Base-by-base conservation (phyloP, 2,797 vertebrate species). In the Chelmon rostratus region DNA sequence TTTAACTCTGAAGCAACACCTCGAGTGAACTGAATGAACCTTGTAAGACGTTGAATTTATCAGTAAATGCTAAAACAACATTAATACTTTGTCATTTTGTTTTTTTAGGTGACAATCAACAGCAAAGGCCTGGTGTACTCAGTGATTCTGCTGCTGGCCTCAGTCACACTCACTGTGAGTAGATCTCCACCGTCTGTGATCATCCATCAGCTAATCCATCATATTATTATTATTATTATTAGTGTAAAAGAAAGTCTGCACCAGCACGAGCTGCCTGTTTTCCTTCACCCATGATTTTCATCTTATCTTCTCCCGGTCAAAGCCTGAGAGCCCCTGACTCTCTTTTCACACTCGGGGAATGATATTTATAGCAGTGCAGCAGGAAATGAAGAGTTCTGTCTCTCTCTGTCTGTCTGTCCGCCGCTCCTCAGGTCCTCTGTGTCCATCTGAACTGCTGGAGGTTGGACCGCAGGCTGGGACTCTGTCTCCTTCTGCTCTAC, bases 101-200 rank as follows among this genome's bases (percentile, higher is more conserved):
- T 50, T n/a, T 85, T 84, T 53, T 69, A 96, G 96, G 95, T 96
- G 68, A 94, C 89, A 47, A 96, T 96, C 81, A 96, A 96, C 92
- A 96, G 95, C 80, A 95, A 83, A 81, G 96, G 96, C 11, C 89
- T 96, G 89, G 90, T 96, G 64, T 96, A 96, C 88, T 96, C 95
- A 1, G 95, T 96, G 70, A 92, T 96, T 59, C 92, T 96, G 78
- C 94, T 96, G 47, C 74, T 96, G 79, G 96, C 95, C 33, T 96
- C 96, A 0, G 96, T 96, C 84, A 89, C 81, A 8, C 94, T 96
- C 11, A 96, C 96, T 68, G 96, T 96, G 81, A 96, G 95, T 92
- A 86, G 0, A 46, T 31, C 18, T 66, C 13, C 62, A 46, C 16
- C n/a, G 4, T 6, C 25, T 52, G 21, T 42, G 19, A 28, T 12